Evolutionary conservation across 2,888 invertebrate species (phyloP), one percentile per base, ranked within the genome.

Genomic region (Hirtodrosophila cameraria): DNA sequence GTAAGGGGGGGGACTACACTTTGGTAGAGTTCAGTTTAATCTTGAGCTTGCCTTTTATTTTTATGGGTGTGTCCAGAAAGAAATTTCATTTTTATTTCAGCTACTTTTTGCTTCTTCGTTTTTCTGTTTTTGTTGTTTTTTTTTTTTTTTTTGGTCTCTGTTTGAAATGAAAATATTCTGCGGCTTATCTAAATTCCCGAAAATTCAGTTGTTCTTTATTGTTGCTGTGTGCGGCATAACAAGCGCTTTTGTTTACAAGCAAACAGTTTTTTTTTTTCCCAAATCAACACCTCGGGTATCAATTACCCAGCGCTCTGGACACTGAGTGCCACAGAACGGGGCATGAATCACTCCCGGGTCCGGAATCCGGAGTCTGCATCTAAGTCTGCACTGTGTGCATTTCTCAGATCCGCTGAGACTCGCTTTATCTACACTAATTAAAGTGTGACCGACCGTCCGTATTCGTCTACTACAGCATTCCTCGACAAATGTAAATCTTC

Each of bases 261-360:
- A 79, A 79, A 79, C 81, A 77, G 69, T 50, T 59, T 36, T 54
- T 55, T 62, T 75, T 83, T 81, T 81, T 82, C 74, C 54, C 76
- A 79, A 79, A 81, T 85, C 80, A 81, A 85, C 80, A 81, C 83
- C 80, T 81, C 68, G 83, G 80, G 83, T 82, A 81, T 81, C 80
- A 81, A 85, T 85, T 81, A 82, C 85, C 49, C 59, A 33, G 52
- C 68, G 35, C 8, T 60, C 9, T n/a, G 15, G 5, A n/a, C 5
- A 11, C 12, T 30, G 11, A 1, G n/a, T 1, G 33, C 1, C 11
- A 27, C 55, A 2, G 48, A 0, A 4, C 36, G 16, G 43, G 43
- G 57, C 58, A 49, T 75, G 75, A 79, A 60, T 75, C 79, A 79
- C 53, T 31, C 25, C 41, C 23, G 8, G 23, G 6, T 20, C 23